Conservation (phyloP, 2,888 invertebrate genomes). For the Lissonota sp. region DNA sequence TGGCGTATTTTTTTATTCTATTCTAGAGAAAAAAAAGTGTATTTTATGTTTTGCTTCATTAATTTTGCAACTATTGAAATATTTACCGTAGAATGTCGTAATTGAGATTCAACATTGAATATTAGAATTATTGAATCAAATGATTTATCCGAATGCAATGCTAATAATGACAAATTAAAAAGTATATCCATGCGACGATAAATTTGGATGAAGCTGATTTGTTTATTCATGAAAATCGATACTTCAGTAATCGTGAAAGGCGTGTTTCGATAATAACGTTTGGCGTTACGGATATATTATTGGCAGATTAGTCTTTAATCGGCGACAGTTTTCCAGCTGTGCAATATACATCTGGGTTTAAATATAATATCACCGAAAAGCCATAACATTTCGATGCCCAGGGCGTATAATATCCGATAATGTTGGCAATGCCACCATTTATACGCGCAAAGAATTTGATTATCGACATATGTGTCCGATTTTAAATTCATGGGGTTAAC, state of each 20-base stretch:
- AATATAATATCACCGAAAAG: background rate
- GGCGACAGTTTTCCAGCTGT: background rate
- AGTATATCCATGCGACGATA: background rate
- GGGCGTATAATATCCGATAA: slow-evolving; percentile 22
- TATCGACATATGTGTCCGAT: background rate
- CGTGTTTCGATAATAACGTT: slow-evolving; percentile 15
- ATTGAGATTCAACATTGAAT: too few relatives aligned
- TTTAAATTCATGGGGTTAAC: too few relatives aligned
- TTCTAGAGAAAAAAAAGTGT: too few relatives aligned
- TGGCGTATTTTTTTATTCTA: too few relatives aligned
- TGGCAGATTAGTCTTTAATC: slow-evolving; percentile 39
- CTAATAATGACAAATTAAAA: too few relatives aligned
- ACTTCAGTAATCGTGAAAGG: slow-evolving; percentile 6
- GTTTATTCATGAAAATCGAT: slow-evolving; percentile 8
- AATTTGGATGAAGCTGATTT: background rate
- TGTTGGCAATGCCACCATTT: background rate
- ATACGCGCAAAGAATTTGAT: background rate
- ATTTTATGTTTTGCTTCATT: too few relatives aligned
- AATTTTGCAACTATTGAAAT: too few relatives aligned
- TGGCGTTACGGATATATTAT: slow-evolving; percentile 8
- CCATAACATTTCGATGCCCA: background rate
- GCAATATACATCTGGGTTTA: background rate
- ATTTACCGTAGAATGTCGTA: too few relatives aligned
- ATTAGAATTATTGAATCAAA: too few relatives aligned
- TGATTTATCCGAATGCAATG: too few relatives aligned